Base-by-base conservation (phyloP, 1,140 invertebrate species). In the Proales similis region DNA sequence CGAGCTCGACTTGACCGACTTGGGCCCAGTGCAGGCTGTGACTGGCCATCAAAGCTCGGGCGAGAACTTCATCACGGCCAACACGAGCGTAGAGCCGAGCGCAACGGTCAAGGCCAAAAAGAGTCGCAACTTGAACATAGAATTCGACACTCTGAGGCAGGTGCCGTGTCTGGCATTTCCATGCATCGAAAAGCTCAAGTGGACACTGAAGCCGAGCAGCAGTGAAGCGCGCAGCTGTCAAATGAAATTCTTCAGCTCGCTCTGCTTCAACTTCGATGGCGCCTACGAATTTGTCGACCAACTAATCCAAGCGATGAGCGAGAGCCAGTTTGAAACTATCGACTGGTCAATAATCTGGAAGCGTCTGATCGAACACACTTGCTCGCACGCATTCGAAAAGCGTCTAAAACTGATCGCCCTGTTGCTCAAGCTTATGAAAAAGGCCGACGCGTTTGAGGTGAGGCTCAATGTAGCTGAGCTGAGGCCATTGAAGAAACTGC, bases 171-270 rank as follows among this genome's bases (percentile, higher is more conserved):
- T 57, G 30, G 33, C 51, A 4, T 19, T 57, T 42, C 29, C 9
- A 14, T 42, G 45, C 45, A 22, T 42, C 29, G 45, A 57, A 42
- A 42, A 42, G 24, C 51, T 57, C 19, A 57, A 57, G 20, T 57
- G 51, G 51, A 57, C 39, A 57, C 45, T 57, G 29, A 29, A 42
- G 11, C 17, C 36, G 17, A 42, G n/a, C n/a, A 30, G 22, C 22
- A 29, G 4, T 26, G 51, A 57, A 11, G 32, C 12, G 9, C 36
- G 45, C 0, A 32, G n/a, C 17, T 57, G 51, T n/a, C 45, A 36
- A 26, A 42, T 57, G 29, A 57, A 57, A 42, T 42, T 57, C 32
- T 57, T 24, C 32, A 27, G 36, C 14, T 29, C 36, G 0, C 32
- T 57, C 5, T 42, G 36, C 0, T 42, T 42, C 39, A 57, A 57